These are phyloP conservation scores for Chrysina gloriosa DNA, from an alignment of 2,888 invertebrate genomes.

Conservation along the genomic window DNA sequence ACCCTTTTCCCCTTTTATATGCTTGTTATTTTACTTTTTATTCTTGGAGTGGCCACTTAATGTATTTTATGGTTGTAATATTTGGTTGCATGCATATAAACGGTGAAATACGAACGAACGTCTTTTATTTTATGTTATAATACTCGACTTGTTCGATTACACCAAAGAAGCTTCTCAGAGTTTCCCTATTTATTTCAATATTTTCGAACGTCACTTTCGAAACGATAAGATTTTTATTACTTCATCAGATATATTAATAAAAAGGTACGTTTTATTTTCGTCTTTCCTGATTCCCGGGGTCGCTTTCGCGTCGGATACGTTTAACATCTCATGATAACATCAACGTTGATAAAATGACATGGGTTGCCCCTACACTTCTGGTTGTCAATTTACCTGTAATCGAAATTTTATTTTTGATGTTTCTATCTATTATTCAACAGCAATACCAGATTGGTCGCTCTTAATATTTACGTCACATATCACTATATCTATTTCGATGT, in stretches of 20 bases:
- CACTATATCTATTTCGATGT: not conserved
- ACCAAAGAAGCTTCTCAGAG: not conserved
- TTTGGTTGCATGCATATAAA: constrained; percentile 60
- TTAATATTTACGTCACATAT: not conserved
- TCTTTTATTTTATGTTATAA: constrained; percentile 44
- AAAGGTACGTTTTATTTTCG: not conserved
- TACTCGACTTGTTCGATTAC: not conserved
- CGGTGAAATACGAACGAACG: constrained; percentile 56
- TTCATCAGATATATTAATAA: constrained; percentile 12
- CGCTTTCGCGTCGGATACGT: constrained; percentile 16
- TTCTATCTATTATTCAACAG: constrained; percentile 8
- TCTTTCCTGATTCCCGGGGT: not conserved
- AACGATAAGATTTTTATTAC: constrained; percentile 11
- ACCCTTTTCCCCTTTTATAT: constrained; percentile 58
- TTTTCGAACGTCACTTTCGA: not conserved
- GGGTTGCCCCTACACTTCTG: constrained; percentile 5
- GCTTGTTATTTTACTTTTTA: constrained; percentile 63
- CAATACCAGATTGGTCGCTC: not conserved
- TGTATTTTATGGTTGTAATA: constrained; percentile 61
- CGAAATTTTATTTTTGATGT: constrained; percentile 22
- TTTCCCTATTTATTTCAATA: not conserved
- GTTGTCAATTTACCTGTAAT: constrained; percentile 3
- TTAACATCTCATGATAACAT: constrained; percentile 6
- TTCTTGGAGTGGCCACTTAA: constrained; percentile 63
- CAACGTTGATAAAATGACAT: constrained; percentile 27